phyloP scores from a whole-genome alignment of 1,140 invertebrate species.

The Prorops nasuta region DNA sequence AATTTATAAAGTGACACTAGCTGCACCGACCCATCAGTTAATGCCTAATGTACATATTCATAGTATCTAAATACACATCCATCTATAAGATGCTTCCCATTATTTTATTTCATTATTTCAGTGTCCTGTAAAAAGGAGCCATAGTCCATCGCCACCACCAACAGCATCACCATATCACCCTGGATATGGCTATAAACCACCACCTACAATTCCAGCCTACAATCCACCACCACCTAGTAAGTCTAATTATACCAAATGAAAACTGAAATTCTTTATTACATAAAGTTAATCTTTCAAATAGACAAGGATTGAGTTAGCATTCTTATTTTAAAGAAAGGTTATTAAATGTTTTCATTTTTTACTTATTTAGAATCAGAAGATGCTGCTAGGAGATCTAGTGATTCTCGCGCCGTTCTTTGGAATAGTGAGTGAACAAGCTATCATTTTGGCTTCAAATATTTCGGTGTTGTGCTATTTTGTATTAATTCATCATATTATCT shows the following conservation, averaged over 20 bases:
- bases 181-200: slow-evolving; percentile 58
- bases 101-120: slow-evolving; percentile 34
- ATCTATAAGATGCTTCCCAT: neutral
- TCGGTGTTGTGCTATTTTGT: too few relatives aligned
- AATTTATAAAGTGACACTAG: slow-evolving; percentile 53
- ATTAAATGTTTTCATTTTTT: slow-evolving; percentile 34
- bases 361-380: slow-evolving; percentile 75
- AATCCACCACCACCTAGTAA: slow-evolving; percentile 58
- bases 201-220: slow-evolving; percentile 48
- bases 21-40: slow-evolving; percentile 52
- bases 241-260: slow-evolving; percentile 29
- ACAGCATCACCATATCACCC: slow-evolving; percentile 57
- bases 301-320: too few relatives aligned
- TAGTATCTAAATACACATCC: neutral
- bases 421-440: slow-evolving; percentile 66
- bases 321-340: slow-evolving; percentile 16
- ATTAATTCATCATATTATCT: neutral
- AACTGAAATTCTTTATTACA: too few relatives aligned
- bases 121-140: slow-evolving; percentile 61
- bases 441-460: slow-evolving; percentile 6
- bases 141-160: slow-evolving; percentile 68
- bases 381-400: slow-evolving; percentile 69
- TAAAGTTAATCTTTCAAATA: too few relatives aligned
- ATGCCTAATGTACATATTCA: slow-evolving; percentile 44
- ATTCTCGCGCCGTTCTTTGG: slow-evolving; percentile 75